These are phyloP conservation scores for Chaenogobius annularis DNA, from an alignment of 2,113 vertebrate species.

Conservation along the genomic window DNA sequence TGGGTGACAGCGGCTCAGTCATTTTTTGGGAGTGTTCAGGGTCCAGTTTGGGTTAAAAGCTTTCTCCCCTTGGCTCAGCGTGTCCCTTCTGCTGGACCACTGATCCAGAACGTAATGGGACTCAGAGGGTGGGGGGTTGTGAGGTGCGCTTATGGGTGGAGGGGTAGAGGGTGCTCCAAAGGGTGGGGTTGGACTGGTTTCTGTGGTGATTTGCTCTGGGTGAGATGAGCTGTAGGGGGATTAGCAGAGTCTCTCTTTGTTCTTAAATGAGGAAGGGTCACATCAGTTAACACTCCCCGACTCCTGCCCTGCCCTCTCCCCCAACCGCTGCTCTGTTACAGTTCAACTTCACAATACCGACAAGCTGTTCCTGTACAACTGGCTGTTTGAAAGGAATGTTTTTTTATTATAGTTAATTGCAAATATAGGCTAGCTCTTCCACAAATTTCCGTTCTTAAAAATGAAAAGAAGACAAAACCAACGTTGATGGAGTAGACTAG, in stretches of 20 bases:
- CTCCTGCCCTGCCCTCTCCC: conserved; percentile 18
- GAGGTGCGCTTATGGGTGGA: conserved; percentile 31
- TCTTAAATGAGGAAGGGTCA: conserved; percentile 50
- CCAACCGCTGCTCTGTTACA: conserved; percentile 17
- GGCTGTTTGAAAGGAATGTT: background rate
- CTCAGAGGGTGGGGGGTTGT: conserved; percentile 30
- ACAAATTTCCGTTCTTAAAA: no score
- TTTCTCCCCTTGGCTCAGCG: background rate
- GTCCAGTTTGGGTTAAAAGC: background rate
- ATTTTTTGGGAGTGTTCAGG: no score
- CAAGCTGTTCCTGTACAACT: background rate
- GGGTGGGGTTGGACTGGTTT: conserved; percentile 59
- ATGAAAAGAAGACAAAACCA: no score
- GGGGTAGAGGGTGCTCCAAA: conserved; percentile 22
- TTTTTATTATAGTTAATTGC: no score
- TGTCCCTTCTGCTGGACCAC: conserved; percentile 21
- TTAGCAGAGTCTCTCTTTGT: conserved; percentile 66
- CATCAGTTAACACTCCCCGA: conserved; percentile 38
- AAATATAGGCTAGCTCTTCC: no score
- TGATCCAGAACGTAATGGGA: conserved; percentile 55
- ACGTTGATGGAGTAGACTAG: no score
- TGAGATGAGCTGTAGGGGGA: conserved; percentile 65
- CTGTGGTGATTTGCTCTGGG: conserved; percentile 69
- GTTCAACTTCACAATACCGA: background rate
- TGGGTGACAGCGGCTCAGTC: no score